Percentiles rank a stretch among this genome's conserved stretches.
Evolutionary conservation across 1,140 invertebrate species (phyloP).

Genomic region (Hyles vespertilio): DNA sequence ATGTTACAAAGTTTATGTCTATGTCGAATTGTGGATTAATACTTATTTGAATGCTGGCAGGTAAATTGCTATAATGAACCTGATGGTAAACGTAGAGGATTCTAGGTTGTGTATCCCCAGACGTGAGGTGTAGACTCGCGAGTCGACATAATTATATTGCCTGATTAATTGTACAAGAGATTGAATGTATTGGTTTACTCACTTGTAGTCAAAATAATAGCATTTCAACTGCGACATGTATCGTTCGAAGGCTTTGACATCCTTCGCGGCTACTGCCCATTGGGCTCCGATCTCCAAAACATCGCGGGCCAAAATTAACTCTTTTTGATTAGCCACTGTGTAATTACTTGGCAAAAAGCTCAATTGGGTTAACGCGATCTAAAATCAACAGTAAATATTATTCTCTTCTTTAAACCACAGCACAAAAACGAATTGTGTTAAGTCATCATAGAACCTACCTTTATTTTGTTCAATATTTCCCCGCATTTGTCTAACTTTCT

Average conservation of each 20-base stretch:
- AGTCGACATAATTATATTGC: too few species aligned
- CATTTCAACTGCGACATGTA: constrained; percentile 98
- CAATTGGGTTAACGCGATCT: constrained; percentile 90
- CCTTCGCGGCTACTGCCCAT: constrained; percentile 93
- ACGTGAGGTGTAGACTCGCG: not conserved
- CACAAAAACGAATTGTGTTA: constrained; percentile 6
- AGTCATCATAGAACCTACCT: constrained; percentile 75
- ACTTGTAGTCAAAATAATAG: constrained; percentile 98
- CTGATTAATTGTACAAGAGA: too few species aligned
- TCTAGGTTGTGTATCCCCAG: not conserved
- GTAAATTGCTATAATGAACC: too few species aligned
- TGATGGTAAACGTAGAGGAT: too few species aligned
- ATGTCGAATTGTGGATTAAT: too few species aligned
- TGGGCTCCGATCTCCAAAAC: constrained; percentile 97
- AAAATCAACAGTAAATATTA: constrained; percentile 20
- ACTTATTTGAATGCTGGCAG: too few species aligned
- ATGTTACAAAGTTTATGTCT: too few species aligned
- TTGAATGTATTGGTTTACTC: constrained; percentile 45
- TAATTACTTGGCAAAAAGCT: constrained; percentile 92
- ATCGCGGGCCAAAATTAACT: constrained; percentile 92
- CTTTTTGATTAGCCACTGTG: constrained; percentile 86
- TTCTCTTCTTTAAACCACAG: constrained; percentile 19
- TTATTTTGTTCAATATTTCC: constrained; percentile 83
- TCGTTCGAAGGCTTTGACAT: constrained; percentile 96
- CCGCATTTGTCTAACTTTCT: constrained; percentile 84